Evolutionary conservation across 2,113 vertebrate species (phyloP).

Genomic region (Malurus cyaneus): DNA sequence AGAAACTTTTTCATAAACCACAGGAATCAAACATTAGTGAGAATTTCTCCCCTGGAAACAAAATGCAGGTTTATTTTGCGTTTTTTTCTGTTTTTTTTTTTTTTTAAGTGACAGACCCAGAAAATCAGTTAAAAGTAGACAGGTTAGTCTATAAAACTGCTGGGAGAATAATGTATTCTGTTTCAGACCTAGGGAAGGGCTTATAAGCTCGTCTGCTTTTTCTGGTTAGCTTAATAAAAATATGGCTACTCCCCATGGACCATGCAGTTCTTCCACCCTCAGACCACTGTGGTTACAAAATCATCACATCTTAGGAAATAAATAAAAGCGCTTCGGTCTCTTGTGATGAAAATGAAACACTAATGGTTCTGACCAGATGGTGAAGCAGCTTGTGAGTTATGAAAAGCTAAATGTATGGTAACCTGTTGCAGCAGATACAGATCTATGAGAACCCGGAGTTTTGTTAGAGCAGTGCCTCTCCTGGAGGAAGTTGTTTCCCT

Average conservation of each 20-base stretch:
- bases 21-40: background rate
- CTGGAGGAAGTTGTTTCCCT: background rate
- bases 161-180: slow-evolving; percentile 3
- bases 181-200: background rate
- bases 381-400: background rate
- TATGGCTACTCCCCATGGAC: background rate
- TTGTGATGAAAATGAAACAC: background rate
- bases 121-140: slow-evolving; percentile 28
- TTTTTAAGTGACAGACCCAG: background rate
- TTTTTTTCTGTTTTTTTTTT: background rate
- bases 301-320: background rate
- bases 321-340: background rate
- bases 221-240: slow-evolving; percentile 31
- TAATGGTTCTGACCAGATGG: background rate
- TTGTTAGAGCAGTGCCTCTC: background rate
- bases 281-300: background rate
- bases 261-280: background rate
- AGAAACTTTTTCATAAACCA: slow-evolving; percentile 24
- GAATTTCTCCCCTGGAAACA: background rate
- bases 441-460: background rate
- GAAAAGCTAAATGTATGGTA: background rate
- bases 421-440: background rate
- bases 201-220: background rate
- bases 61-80: background rate
- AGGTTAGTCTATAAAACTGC: slow-evolving; percentile 33